phyloP scores from a whole-genome alignment of 2,888 invertebrate genomes.

The Leuctra nigra region DNA sequence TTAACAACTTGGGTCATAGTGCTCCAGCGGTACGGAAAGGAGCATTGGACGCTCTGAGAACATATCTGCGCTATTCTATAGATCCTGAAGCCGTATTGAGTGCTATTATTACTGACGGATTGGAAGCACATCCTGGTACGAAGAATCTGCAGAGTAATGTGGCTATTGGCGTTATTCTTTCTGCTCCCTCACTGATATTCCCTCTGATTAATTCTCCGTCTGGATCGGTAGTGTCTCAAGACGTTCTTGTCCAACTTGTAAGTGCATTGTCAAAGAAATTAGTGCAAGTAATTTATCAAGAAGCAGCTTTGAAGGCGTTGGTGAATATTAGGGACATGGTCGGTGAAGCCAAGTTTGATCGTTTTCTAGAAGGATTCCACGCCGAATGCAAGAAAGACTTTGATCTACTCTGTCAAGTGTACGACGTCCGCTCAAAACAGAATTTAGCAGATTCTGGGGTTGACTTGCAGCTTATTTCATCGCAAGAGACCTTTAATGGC shows the following conservation, averaged over 20 bases:
- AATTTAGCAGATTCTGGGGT: constrained; percentile 34
- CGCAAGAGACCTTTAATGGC: neutral
- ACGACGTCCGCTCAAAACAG: constrained; percentile 39
- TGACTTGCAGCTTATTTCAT: constrained; percentile 31
- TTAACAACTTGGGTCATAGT: constrained; percentile 71
- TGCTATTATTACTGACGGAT: constrained; percentile 58
- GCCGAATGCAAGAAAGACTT: constrained; percentile 49
- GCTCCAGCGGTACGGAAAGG: constrained; percentile 77
- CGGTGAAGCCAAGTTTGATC: constrained; percentile 58
- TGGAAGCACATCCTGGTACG: constrained; percentile 52
- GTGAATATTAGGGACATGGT: constrained; percentile 61
- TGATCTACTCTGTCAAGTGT: constrained; percentile 53
- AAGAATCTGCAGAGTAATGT: constrained; percentile 50
- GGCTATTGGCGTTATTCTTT: constrained; percentile 58
- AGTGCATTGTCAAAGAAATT: constrained; percentile 42
- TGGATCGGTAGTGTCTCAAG: constrained; percentile 30
- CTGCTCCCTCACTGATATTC: constrained; percentile 55
- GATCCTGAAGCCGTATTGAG: constrained; percentile 60
- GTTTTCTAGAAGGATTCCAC: constrained; percentile 41
- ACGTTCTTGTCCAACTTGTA: constrained; percentile 37
- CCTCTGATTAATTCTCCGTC: constrained; percentile 39
- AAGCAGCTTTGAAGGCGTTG: constrained; percentile 61
- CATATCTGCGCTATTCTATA: constrained; percentile 61
- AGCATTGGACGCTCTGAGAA: constrained; percentile 66
- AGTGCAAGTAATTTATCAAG: constrained; percentile 47